Base-by-base conservation (phyloP, 2,888 invertebrate species). In the Plemyria rubiginata region DNA sequence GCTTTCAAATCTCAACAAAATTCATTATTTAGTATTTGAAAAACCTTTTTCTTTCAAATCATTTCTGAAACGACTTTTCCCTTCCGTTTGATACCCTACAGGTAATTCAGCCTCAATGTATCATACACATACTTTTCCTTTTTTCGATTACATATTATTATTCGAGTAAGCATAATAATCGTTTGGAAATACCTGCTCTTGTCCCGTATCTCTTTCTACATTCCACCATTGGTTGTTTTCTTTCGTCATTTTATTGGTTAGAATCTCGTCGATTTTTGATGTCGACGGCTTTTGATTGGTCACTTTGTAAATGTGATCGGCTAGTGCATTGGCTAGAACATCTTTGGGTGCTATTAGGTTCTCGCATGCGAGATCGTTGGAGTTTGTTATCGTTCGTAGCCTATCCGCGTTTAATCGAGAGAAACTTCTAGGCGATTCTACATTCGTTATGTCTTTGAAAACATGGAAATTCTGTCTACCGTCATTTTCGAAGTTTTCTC, bases 281-380 rank as follows among this genome's bases (percentile, higher is more conserved):
- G 91, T 87, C 43, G 91, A 91, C 32, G 93, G 92, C 65, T 92
- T 93, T 67, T 93, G 93, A 86, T 93, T 93, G 70, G 93, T 93
- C 55, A 93, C 92, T 86, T 92, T 93, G 60, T 92, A 92, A 48
- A 93, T 93, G 51, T 93, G 93, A 68, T 93, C 92, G 0, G 84
- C 92, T 64, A 93, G 73, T 1, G 88, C 92, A 54, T 89, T 91
- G 0, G 93, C 90, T 68, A 93, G 67, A 0, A 92, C 88, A 15
- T 90, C 87, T 74, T 92, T 91, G 0, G 93, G 93, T 0, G 93
- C 93, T 67, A 93, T 87, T 1, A 92, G 67, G n/a, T 79, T 83
- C 46, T 90, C 90, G 46, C 85, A 83, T 3, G 85, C 75, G 8
- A 92, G 65, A 48, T 92, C 90, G 46, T 87, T 88, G 0, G 79